Conservation (phyloP, 2,113 vertebrate species). For the Ahaetulla prasina region DNA sequence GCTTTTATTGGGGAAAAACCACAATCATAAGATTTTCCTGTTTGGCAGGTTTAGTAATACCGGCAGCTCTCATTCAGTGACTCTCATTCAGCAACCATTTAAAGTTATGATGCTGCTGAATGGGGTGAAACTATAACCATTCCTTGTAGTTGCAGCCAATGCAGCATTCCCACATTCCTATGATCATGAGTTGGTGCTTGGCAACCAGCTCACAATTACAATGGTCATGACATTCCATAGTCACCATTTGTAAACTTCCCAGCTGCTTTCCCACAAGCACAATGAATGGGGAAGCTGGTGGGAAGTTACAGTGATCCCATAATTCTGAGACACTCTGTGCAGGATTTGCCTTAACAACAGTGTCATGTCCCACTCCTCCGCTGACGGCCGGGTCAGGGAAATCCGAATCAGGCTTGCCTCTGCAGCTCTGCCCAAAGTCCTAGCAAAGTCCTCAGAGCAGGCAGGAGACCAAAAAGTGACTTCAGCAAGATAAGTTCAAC, state of each 20-base stretch:
- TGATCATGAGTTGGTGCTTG: background rate
- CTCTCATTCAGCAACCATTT: background rate
- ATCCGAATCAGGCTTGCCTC: too few relatives aligned
- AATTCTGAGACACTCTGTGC: background rate
- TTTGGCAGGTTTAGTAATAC: background rate
- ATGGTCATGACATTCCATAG: background rate
- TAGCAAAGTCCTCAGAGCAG: too few relatives aligned
- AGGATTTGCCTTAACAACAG: background rate
- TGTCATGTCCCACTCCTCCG: too few relatives aligned
- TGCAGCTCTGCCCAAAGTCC: too few relatives aligned
- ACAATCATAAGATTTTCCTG: background rate
- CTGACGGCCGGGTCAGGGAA: too few relatives aligned
- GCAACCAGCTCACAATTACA: background rate
- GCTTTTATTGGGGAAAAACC: background rate
- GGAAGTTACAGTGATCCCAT: background rate
- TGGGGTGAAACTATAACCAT: background rate
- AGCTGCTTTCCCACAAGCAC: background rate
- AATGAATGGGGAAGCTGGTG: background rate
- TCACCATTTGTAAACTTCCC: background rate
- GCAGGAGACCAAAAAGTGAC: too few relatives aligned
- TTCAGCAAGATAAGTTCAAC: too few relatives aligned
- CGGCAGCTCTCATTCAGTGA: background rate
- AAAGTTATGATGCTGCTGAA: background rate
- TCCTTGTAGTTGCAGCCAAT: background rate
- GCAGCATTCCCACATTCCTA: background rate